Base-by-base conservation (phyloP, 2,888 invertebrate genomes). In the Diploptera punctata region DNA sequence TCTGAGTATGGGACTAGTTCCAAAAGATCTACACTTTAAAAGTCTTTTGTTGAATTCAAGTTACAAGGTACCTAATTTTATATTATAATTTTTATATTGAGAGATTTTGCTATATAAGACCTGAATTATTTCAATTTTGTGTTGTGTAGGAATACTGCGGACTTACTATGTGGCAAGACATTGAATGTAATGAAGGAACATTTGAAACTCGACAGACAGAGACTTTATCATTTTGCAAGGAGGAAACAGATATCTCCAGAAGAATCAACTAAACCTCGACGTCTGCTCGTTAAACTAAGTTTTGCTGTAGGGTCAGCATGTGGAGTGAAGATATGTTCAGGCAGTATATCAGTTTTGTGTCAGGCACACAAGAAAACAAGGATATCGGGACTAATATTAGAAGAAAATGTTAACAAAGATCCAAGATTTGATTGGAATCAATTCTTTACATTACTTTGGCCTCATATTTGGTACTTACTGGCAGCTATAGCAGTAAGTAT, bases 401-500 rank as follows among this genome's bases (percentile, higher is more conserved):
- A 65, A n/a, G 65, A 29, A 18, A 43, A 43, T 57, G 29, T n/a
- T 44, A 44, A 33, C n/a, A 13, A 21, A 18, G 82, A 82, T n/a
- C 79, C 81, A 3, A 86, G 87, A 75, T 95, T 96, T 84, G 92
- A 94, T 80, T 96, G 95, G 95, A 84, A 82, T 21, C 88, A 87
- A 74, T 89, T 97, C 75, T 88, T 91, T 82, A 80, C 84, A 16
- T 91, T 96, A 80, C 82, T 97, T 1, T 85, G 87, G 79, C 93
- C 94, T 26, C 92, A 95, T 81, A 84, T 92, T 74, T 91, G 90
- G 88, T 88, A 93, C 76, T 86, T 97, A 68, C 79, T 91, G 5
- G 89, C 91, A 70, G 95, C 97, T 72, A 86, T 97, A 78, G 86
- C 88, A 78, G 96, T 96, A 84, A 89, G 90, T 87, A 33, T n/a